Evolutionary conservation across 2,888 invertebrate species (phyloP).

Genomic region (Drepana falcataria): DNA sequence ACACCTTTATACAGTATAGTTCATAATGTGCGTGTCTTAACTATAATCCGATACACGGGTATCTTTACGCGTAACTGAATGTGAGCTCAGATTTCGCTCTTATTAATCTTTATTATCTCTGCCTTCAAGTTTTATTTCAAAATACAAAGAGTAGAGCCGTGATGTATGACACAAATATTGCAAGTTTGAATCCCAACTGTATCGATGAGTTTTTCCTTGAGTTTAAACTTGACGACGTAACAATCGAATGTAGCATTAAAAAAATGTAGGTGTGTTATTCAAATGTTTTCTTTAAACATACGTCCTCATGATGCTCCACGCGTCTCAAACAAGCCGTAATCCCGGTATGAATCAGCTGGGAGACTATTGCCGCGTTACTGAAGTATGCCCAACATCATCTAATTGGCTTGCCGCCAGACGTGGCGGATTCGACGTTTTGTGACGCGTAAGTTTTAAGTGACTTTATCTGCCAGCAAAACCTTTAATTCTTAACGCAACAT

Average conservation of each 20-base stretch:
- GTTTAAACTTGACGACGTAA: too few species aligned
- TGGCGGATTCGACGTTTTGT: neutral
- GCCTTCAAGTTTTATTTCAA: too few species aligned
- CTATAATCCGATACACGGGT: neutral
- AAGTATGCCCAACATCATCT: constrained; percentile 29
- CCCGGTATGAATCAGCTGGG: constrained; percentile 16
- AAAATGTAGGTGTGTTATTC: too few species aligned
- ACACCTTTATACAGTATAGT: neutral
- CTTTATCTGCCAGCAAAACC: too few species aligned
- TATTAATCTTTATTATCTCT: neutral
- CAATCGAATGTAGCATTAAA: too few species aligned
- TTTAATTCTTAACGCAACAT: too few species aligned
- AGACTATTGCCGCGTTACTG: neutral
- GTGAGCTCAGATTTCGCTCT: too few species aligned
- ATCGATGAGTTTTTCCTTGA: too few species aligned
- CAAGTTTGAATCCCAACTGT: too few species aligned
- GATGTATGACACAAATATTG: too few species aligned
- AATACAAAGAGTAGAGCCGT: too few species aligned
- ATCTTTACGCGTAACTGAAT: too few species aligned
- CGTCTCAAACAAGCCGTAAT: constrained; percentile 10
- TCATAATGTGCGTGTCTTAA: neutral
- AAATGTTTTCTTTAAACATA: neutral
- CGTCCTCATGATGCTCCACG: neutral
- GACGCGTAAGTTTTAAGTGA: neutral
- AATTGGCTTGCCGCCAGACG: constrained; percentile 23